A percentile compares a stretch with the other conserved stretches of the same genome.
These are phyloP conservation scores for Nomada ruficornis DNA, from an alignment of 2,888 invertebrate species.

Conservation along the genomic window DNA sequence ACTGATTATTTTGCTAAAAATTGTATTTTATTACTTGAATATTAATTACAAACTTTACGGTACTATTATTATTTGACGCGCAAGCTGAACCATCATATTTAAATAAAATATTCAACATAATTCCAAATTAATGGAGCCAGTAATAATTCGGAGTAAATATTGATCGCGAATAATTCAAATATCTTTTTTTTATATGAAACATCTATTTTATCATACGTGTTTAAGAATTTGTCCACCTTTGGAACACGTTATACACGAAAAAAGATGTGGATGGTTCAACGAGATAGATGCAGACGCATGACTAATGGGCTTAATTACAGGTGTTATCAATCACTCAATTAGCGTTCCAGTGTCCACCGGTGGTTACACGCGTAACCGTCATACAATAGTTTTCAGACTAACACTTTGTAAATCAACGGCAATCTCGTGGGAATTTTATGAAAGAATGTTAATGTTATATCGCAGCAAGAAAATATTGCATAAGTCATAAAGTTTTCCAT, in stretches of 20 bases:
- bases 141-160: neutral
- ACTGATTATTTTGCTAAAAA: no score
- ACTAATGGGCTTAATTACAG: constrained; percentile 28
- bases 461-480: no score
- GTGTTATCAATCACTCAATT: constrained; percentile 29
- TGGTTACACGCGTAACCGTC: neutral
- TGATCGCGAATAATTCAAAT: neutral
- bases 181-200: neutral
- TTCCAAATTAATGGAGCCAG: no score
- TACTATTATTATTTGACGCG: no score
- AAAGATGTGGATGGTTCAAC: neutral
- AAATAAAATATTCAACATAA: no score
- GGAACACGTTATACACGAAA: no score
- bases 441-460: no score
- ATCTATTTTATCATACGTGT: neutral
- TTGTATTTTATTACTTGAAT: no score
- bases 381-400: neutral
- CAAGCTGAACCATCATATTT: no score
- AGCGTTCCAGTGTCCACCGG: constrained; percentile 14
- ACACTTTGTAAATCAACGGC: neutral
- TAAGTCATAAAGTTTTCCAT: no score
- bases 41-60: no score
- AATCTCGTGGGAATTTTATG: no score
- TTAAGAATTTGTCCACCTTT: neutral
- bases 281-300: neutral